Conservation (phyloP, 1,140 invertebrate genomes). For the Ostrea denselamellosa region DNA sequence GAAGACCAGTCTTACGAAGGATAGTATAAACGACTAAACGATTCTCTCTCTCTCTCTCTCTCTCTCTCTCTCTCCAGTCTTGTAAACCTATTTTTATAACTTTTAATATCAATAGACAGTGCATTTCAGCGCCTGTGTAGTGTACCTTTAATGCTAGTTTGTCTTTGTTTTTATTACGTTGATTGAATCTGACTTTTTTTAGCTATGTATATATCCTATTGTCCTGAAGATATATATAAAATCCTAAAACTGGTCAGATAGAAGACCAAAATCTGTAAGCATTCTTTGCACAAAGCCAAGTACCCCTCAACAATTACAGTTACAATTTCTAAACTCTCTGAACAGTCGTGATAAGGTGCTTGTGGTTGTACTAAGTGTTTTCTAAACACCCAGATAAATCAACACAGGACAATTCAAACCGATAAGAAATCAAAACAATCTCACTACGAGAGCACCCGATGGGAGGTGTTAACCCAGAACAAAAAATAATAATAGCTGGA, state of each 20-base stretch:
- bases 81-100: no score
- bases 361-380: constrained; percentile 5
- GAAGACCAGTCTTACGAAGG: no score
- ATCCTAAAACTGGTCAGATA: not conserved
- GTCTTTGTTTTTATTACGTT: no score
- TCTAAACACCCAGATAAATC: constrained; percentile 2
- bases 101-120: no score
- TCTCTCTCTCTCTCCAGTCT: no score
- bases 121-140: no score
- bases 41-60: no score
- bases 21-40: no score
- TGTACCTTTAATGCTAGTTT: no score
- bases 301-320: not conserved
- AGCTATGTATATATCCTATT: no score
- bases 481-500: not conserved
- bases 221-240: no score
- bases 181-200: no score
- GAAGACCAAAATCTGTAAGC: not conserved
- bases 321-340: not conserved
- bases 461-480: not conserved
- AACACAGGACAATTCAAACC: constrained; percentile 8
- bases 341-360: not conserved
- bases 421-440: not conserved
- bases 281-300: not conserved
- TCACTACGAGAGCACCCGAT: not conserved